Percentiles rank a stretch among this genome's conserved stretches.
phyloP scores from a whole-genome alignment of 2,888 invertebrate species.

The Caenorhabditis panamensis region DNA sequence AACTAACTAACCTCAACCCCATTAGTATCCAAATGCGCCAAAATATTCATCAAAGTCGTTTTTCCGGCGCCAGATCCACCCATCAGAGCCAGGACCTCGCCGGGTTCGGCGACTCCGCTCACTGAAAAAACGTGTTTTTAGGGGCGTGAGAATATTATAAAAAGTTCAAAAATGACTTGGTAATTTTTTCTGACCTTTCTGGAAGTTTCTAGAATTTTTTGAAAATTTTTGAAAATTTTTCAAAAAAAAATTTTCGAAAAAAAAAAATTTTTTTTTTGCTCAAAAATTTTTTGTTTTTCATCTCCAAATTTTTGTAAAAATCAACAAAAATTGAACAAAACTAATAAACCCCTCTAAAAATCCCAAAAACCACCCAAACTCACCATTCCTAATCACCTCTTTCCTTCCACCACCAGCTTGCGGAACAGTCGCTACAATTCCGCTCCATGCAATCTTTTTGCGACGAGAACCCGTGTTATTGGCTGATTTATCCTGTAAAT shows the following conservation, averaged over 20 bases:
- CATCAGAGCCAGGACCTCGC: slow-evolving; percentile 75
- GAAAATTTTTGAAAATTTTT: background rate
- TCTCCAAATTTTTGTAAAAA: background rate
- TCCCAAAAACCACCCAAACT: background rate
- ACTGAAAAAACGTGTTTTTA: slow-evolving; percentile 60
- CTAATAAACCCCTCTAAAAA: too few relatives aligned
- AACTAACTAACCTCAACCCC: slow-evolving; percentile 63
- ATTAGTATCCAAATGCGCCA: slow-evolving; percentile 86
- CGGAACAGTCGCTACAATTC: slow-evolving; percentile 67
- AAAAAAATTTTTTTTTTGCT: too few relatives aligned
- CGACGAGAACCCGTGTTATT: too few relatives aligned
- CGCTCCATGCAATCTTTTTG: slow-evolving; percentile 61
- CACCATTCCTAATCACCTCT: slow-evolving; percentile 59
- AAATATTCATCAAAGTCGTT: slow-evolving; percentile 90
- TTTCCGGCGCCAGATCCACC: slow-evolving; percentile 89
- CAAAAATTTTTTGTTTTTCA: too few relatives aligned
- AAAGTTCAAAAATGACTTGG: background rate
- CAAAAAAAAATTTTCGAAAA: too few relatives aligned
- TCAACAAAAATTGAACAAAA: background rate
- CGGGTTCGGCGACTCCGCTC: slow-evolving; percentile 71
- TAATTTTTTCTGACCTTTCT: background rate
- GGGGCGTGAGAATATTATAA: background rate
- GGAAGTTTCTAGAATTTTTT: background rate
- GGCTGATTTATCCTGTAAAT: slow-evolving; percentile 10
- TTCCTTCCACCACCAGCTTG: slow-evolving; percentile 52